A percentile compares a stretch with the other conserved stretches of the same genome.
Conservation (phyloP, 2,113 vertebrate genomes). For the Lota lota region DNA sequence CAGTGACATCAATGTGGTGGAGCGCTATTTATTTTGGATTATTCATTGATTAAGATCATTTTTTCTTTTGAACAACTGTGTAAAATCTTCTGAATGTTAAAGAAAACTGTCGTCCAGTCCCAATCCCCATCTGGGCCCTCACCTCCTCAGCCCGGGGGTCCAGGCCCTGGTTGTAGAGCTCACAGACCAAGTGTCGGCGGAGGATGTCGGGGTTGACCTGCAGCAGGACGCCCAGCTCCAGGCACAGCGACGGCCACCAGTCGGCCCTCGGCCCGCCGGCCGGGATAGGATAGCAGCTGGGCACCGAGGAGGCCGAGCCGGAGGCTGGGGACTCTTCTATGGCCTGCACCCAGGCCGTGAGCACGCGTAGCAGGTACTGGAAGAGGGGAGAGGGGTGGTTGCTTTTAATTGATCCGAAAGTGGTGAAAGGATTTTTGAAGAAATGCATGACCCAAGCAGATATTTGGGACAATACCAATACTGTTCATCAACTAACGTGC, state of each 20-base stretch:
- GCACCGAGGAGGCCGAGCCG: not conserved
- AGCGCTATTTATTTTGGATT: no score
- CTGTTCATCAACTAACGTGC: not conserved
- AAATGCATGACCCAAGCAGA: not conserved
- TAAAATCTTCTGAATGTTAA: no score
- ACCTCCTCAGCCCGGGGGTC: conserved; percentile 92
- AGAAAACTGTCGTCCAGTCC: no score
- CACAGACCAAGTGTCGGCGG: conserved; percentile 85
- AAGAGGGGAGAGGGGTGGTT: not conserved
- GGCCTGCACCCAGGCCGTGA: conserved; percentile 82
- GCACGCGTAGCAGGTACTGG: conserved; percentile 86
- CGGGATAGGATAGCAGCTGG: conserved; percentile 12
- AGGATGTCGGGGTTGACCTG: conserved; percentile 87
- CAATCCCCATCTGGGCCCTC: not conserved
- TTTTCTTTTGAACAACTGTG: no score
- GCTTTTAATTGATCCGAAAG: no score
- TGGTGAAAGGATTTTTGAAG: not conserved
- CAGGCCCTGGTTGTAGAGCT: conserved; percentile 89
- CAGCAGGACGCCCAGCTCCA: conserved; percentile 83
- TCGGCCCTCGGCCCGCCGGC: conserved; percentile 62
- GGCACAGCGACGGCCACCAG: conserved; percentile 84
- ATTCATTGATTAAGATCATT: no score
- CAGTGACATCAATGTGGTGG: no score
- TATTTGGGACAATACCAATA: not conserved
- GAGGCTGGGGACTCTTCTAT: conserved; percentile 41